Percentiles rank a stretch among this genome's conserved stretches.
Evolutionary conservation across 1,140 invertebrate species (phyloP).

Genomic region (Eulimnadia texana): DNA sequence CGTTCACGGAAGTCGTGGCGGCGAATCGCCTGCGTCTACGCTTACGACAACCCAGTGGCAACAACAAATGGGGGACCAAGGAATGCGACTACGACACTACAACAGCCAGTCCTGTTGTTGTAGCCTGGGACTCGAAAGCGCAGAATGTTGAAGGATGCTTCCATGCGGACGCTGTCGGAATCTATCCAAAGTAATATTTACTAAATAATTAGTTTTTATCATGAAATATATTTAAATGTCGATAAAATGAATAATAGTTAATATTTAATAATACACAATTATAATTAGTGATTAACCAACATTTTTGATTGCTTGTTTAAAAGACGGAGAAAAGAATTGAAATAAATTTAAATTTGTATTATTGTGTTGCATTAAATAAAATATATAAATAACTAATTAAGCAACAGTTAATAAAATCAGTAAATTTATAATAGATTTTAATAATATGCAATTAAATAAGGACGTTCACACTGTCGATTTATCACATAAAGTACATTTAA

Average conservation of each 20-base stretch:
- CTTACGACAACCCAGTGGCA: no score
- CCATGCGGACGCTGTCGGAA: slow-evolving; percentile 9
- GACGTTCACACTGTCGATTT: no score
- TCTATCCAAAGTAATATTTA: slow-evolving; percentile 13
- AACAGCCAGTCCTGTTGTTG: slow-evolving; percentile 2
- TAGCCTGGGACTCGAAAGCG: neutral
- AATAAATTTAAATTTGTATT: neutral
- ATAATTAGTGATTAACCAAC: no score
- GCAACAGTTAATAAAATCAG: neutral
- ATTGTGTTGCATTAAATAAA: neutral
- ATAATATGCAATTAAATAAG: no score
- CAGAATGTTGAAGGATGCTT: slow-evolving; percentile 13
- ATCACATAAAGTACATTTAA: neutral
- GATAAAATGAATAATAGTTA: neutral
- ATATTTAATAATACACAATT: no score
- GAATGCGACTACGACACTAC: slow-evolving; percentile 5
- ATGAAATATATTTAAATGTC: no score
- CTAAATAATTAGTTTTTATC: no score
- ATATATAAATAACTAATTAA: neutral
- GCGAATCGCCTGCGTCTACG: slow-evolving; percentile 9
- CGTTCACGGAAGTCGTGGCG: slow-evolving; percentile 8
- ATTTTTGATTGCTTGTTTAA: no score
- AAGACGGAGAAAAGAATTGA: no score
- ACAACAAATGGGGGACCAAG: no score
- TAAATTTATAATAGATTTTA: neutral